Evolutionary conservation across 2,113 vertebrate genomes (phyloP), one percentile per base, ranked within the genome.

Genomic region (Sander vitreus): DNA sequence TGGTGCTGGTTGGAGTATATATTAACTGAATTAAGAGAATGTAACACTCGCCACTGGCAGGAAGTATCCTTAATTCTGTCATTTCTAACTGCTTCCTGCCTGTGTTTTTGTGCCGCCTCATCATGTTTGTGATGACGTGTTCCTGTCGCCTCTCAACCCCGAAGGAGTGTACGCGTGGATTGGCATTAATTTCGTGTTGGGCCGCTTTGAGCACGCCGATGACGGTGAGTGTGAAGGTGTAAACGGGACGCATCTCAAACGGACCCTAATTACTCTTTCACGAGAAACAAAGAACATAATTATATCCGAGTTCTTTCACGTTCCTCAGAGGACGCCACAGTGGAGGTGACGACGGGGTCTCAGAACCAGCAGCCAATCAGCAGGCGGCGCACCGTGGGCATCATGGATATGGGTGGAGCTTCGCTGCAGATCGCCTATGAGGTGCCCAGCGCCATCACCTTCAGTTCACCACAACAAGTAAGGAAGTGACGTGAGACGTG

Each of bases 391-490:
- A 99, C 98, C 0, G 97, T 98, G 21, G 98, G 98, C 45, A 97
- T 99, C 91, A 95, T 99, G 75, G 98, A 99, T 93, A 99, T 99
- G 98, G 98, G 98, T 0, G 98, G 98, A 18, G 97, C 98, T 59
- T 99, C 98, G 0, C 98, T 98, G 13, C 98, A 99, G 94, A 98
- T 99, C 76, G 98, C 98, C 0, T 99, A 99, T 1, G 98, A 99
- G 94, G 98, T 99, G 82, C 98, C 98, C 89, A 94, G 96, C 85
- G 97, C 94, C 96, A 97, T 99, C 97, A 97, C 96, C 95, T 97
- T 97, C 96, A 96, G 91, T 94, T 97, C 97, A 91, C 96, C 96
- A 3, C 95, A 96, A 77, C 96, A 98, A 94, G 97, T 97, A 75
- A 88, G 39, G 39, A 39, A 39, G 39, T 39, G 39, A 39, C 39